These are phyloP conservation scores for Chlorops oryzae DNA, from an alignment of 1,140 invertebrate species.

Conservation along the genomic window DNA sequence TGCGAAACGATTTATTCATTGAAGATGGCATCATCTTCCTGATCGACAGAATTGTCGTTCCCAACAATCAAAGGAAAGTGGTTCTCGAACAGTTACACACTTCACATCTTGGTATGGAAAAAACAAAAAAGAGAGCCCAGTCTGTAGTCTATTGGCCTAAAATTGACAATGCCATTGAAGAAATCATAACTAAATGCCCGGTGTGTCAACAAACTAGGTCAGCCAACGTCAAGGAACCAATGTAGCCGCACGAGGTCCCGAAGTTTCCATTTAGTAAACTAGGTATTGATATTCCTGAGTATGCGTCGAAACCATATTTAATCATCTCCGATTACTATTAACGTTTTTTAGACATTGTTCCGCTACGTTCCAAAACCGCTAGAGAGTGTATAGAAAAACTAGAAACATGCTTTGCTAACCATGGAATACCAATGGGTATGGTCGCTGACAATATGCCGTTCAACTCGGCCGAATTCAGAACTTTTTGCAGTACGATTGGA, in stretches of 20 bases:
- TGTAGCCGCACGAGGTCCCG: no score
- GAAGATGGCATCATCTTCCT: conserved; percentile 12
- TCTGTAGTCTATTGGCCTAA: conserved; percentile 1
- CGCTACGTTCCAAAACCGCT: conserved; percentile 22
- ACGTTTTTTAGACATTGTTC: conserved; percentile 33
- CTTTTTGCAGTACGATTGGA: conserved; percentile 19
- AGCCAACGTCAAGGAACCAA: no score
- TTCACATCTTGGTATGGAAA: conserved; percentile 4
- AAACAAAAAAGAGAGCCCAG: conserved; percentile 1
- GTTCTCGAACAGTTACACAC: conserved; percentile 1
- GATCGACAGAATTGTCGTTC: conserved; percentile 7
- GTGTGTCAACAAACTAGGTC: background rate
- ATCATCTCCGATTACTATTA: conserved; percentile 33
- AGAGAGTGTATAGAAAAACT: conserved; percentile 19
- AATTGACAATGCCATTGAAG: background rate
- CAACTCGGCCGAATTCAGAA: conserved; percentile 21
- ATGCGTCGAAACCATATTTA: conserved; percentile 16
- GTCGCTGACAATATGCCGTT: conserved; percentile 31
- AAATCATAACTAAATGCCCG: background rate
- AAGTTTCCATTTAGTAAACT: no score
- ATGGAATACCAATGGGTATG: conserved; percentile 28
- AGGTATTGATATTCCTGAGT: background rate
- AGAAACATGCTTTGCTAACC: conserved; percentile 25
- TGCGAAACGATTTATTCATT: conserved; percentile 3
- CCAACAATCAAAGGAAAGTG: background rate